These are phyloP conservation scores for Pocillopora verrucosa DNA, from an alignment of 64 coral and sea anemone species.

Conservation along the genomic window DNA sequence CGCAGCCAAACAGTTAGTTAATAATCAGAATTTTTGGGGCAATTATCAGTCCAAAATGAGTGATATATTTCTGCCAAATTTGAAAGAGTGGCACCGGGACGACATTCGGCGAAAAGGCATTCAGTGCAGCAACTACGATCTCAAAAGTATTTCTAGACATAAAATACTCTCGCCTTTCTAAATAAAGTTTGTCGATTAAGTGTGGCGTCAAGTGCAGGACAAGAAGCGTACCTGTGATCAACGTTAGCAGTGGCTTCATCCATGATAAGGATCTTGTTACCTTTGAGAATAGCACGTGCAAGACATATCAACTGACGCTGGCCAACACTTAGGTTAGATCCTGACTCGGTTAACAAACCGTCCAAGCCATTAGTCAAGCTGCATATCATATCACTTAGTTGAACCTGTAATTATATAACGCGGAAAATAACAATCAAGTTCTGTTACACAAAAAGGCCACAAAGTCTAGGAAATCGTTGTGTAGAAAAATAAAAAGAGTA, in stretches of 20 bases:
- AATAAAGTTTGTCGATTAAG: not conserved
- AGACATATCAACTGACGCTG: conserved; percentile 86
- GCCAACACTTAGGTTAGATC: conserved; percentile 76
- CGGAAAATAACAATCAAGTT: not conserved
- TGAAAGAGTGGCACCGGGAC: not conserved
- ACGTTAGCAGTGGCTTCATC: conserved; percentile 82
- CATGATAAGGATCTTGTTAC: conserved; percentile 68
- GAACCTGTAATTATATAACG: conserved; percentile 38
- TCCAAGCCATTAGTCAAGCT: conserved; percentile 64
- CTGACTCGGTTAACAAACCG: conserved; percentile 53
- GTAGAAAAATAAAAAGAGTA: too few species aligned
- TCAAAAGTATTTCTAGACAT: not conserved
- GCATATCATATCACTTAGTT: conserved; percentile 56
- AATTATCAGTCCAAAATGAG: too few species aligned
- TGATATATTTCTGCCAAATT: not conserved
- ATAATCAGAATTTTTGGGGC: too few species aligned
- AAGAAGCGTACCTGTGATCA: conserved; percentile 63
- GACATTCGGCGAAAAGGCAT: too few species aligned
- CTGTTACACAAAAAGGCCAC: not conserved
- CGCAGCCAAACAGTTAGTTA: too few species aligned
- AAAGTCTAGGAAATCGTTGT: not conserved
- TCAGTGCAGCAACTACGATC: too few species aligned
- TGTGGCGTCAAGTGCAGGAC: not conserved
- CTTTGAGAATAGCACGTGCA: conserved; percentile 74
- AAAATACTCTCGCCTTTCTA: not conserved